Base-by-base conservation (phyloP, 2,113 vertebrate genomes). In the Aphyosemion australe region DNA sequence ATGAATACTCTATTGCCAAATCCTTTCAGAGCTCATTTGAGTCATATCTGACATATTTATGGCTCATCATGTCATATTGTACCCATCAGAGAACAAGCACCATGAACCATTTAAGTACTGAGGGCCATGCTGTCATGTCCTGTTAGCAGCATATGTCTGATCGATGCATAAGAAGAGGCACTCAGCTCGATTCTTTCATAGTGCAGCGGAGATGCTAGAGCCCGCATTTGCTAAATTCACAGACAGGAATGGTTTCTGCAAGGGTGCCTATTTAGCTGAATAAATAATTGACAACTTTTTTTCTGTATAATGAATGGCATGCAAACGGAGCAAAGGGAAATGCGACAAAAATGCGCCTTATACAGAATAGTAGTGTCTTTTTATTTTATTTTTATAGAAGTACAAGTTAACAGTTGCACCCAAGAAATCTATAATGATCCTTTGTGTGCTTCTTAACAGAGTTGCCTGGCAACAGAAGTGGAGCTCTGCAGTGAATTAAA, bases 71-170 rank as follows among this genome's bases (percentile, higher is more conserved):
- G 83, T 88, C 85, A 84, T 80, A 86, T 88, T 69, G 74, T 83
- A 84, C 83, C 80, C 83, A 87, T 89, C 87, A 85, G 48, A 89
- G 84, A 70, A 82, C 83, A 79, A 83, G 86, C 69, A 88, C 88
- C 80, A 84, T 85, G 83, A 88, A 90, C 84, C 86, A 85, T 90
- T 87, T 89, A 90, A 91, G 86, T 91, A 91, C 90, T 89, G 71
- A 80, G 87, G 90, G 88, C 90, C 83, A 90, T 86, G 84, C 87
- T 91, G 90, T 90, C 90, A 83, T 62, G 68, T 87, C 61, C 74
- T 55, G 80, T 91, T 90, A 90, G 80, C 18, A 84, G 76, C 87
- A 85, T 87, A 88, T 79, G 71, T 84, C 83, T 83, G 83, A 87
- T 78, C 61, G 74, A 89, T 69, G 77, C 85, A 84, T 72, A 84